Evolutionary conservation across 2,113 vertebrate species (phyloP).

Genomic region (Phalacrocorax aristotelis): DNA sequence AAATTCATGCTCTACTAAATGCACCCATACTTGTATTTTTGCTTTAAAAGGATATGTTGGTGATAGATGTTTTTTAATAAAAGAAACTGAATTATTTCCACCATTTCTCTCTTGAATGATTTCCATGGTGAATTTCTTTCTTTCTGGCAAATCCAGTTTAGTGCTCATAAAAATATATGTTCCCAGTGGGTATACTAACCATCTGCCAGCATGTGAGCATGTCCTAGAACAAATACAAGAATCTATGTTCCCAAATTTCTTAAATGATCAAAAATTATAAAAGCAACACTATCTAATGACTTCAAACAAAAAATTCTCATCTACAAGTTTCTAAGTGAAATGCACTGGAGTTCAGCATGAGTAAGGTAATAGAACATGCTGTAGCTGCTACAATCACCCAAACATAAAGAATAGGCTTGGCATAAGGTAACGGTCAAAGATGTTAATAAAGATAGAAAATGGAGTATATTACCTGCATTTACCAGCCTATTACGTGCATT

Average conservation of each 20-base stretch:
- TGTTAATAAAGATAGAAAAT: not conserved
- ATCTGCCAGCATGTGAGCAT: not conserved
- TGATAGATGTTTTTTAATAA: conserved; percentile 60
- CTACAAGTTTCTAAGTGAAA: not conserved
- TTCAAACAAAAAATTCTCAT: not conserved
- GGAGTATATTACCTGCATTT: not conserved
- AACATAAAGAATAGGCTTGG: not conserved
- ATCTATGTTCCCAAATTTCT: not conserved
- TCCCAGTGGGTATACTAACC: not conserved
- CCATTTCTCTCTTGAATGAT: conserved; percentile 7
- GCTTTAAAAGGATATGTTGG: not conserved
- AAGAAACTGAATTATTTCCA: conserved; percentile 23
- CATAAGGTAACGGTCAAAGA: not conserved
- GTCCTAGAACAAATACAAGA: not conserved
- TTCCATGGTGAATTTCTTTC: not conserved
- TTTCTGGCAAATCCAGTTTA: not conserved
- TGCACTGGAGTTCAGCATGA: not conserved
- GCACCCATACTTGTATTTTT: not conserved
- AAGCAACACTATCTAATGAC: not conserved
- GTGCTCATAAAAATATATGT: conserved; percentile 24
- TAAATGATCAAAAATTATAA: not conserved
- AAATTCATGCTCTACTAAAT: not conserved
- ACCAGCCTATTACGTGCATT: not conserved
- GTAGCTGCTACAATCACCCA: not conserved
- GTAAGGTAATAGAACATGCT: not conserved